Percentiles rank a stretch among this genome's conserved stretches.
Conservation (phyloP, 2,797 vertebrate genomes). For the Margarornis squamiger region DNA sequence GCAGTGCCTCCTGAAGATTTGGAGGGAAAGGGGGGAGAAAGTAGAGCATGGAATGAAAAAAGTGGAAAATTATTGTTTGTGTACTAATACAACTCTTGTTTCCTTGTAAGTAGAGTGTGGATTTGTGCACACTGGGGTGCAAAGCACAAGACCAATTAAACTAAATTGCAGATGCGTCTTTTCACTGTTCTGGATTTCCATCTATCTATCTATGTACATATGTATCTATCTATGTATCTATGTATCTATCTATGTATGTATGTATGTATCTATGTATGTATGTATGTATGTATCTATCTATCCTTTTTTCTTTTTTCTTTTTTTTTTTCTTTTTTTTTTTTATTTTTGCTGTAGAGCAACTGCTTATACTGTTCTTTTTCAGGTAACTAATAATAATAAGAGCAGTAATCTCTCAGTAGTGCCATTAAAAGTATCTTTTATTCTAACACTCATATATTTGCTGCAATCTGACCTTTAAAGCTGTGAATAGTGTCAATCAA, state of each 20-base stretch:
- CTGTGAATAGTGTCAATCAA: not conserved
- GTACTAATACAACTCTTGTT: not conserved
- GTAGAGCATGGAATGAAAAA: not conserved
- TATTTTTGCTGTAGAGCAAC: not conserved
- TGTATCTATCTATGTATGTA: too few relatives aligned
- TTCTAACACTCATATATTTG: not conserved
- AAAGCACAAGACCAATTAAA: not conserved
- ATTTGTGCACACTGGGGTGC: not conserved
- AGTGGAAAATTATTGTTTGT: not conserved
- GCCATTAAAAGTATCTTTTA: not conserved
- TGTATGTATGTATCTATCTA: too few relatives aligned
- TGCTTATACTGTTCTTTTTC: not conserved
- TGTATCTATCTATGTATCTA: too few relatives aligned
- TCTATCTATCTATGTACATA: too few relatives aligned
- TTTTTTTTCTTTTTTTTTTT: rapidly evolving
- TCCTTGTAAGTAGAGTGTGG: not conserved
- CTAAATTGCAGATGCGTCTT: not conserved
- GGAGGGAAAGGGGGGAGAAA: not conserved
- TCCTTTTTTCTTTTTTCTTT: too few relatives aligned
- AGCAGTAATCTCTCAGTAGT: not conserved
- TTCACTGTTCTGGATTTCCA: not conserved
- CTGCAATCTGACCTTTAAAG: not conserved
- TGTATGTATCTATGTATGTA: too few relatives aligned
- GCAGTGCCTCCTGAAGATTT: not conserved
- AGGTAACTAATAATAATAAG: not conserved